Conservation (phyloP, 2,113 vertebrate genomes). For the Oncorhynchus tshawytscha region DNA sequence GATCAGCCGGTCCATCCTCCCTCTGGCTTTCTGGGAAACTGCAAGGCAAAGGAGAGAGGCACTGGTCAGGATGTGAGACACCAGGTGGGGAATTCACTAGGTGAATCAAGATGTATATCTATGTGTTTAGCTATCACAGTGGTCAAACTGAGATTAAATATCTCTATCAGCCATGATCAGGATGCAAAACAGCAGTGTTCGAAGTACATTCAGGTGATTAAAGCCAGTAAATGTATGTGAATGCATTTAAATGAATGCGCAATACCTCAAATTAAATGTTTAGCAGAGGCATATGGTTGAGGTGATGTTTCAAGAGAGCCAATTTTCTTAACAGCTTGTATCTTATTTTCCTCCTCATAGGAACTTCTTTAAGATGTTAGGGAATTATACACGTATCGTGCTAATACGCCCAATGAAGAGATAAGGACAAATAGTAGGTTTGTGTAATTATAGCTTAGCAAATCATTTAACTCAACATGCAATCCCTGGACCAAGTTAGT, state of each 20-base stretch:
- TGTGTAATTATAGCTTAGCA: neutral
- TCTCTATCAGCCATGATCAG: too few species aligned
- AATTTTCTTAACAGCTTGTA: neutral
- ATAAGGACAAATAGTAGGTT: neutral
- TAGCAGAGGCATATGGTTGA: too few species aligned
- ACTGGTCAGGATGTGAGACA: neutral
- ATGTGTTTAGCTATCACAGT: too few species aligned
- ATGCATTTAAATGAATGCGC: too few species aligned
- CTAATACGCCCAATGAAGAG: neutral
- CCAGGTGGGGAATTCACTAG: neutral
- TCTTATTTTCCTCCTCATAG: neutral
- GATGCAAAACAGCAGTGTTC: too few species aligned
- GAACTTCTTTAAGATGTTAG: neutral
- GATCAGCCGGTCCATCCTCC: conserved; percentile 81
- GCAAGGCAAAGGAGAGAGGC: conserved; percentile 43
- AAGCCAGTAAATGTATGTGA: too few species aligned
- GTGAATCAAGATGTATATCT: neutral
- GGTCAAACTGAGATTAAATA: too few species aligned
- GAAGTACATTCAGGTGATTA: too few species aligned
- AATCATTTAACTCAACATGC: neutral
- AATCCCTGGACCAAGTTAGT: neutral
- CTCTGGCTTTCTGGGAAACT: conserved; percentile 61
- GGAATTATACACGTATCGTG: neutral
- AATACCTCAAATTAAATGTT: too few species aligned
- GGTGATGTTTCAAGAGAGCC: neutral